These are phyloP conservation scores for Clistopyga incitator DNA, from an alignment of 2,888 invertebrate genomes.

Conservation along the genomic window DNA sequence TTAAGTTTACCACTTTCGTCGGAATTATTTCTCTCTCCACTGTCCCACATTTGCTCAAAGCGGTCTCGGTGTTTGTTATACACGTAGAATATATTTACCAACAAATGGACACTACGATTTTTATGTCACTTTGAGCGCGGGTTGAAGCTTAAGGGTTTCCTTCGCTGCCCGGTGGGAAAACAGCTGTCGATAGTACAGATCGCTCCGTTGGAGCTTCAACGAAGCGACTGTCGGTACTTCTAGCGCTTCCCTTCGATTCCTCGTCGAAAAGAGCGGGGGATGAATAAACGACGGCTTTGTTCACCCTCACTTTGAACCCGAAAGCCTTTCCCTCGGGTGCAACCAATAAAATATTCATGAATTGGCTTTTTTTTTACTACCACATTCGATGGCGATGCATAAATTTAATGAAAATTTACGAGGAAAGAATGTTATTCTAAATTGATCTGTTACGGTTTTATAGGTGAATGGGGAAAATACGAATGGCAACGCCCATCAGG, in stretches of 20 bases:
- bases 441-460: slow-evolving; percentile 56
- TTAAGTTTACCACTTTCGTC: neutral
- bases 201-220: neutral
- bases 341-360: slow-evolving; percentile 10
- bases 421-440: neutral
- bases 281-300: neutral
- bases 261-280: neutral
- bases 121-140: neutral
- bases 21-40: neutral
- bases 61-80: neutral
- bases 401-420: neutral
- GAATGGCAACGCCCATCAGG: slow-evolving; percentile 89
- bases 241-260: neutral
- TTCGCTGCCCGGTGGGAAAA: neutral
- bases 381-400: neutral
- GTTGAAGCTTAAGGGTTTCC: neutral
- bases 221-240: slow-evolving; percentile 32
- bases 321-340: neutral
- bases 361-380: neutral
- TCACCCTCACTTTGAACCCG: neutral
- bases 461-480: slow-evolving; percentile 85
- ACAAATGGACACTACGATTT: slow-evolving; percentile 17
- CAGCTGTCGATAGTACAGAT: slow-evolving; percentile 54
- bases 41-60: neutral
- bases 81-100: slow-evolving; percentile 31